Evolutionary conservation across 2,888 invertebrate species (phyloP).

Genomic region (Agrotis clavis): DNA sequence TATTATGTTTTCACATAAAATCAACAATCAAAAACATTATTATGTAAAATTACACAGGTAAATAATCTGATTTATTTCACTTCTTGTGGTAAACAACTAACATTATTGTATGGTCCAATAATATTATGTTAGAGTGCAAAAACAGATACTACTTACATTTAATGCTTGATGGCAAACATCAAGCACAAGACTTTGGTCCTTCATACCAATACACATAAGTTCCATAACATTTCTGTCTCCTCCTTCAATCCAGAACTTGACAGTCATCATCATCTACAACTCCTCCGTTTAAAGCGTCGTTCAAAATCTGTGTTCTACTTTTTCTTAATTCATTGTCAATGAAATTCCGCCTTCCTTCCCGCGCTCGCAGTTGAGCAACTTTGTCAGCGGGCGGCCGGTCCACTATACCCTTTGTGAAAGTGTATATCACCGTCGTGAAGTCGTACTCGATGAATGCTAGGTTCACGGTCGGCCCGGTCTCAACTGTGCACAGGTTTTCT

Average conservation of each 20-base stretch:
- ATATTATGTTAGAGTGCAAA: background rate
- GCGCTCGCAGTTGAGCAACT: slow-evolving; percentile 70
- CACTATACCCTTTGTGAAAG: slow-evolving; percentile 83
- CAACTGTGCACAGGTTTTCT: slow-evolving; percentile 86
- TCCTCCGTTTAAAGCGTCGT: slow-evolving; percentile 85
- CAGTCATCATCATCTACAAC: slow-evolving; percentile 85
- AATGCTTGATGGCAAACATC: background rate
- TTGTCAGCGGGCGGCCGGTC: slow-evolving; percentile 76
- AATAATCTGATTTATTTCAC: background rate
- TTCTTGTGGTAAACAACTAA: slow-evolving; percentile 5
- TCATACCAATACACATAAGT: slow-evolving; percentile 30
- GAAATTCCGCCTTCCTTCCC: slow-evolving; percentile 79
- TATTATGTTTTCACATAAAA: no score
- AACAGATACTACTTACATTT: background rate
- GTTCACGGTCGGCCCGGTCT: slow-evolving; percentile 83
- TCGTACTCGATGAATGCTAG: slow-evolving; percentile 87
- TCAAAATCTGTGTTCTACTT: slow-evolving; percentile 78
- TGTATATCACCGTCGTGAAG: slow-evolving; percentile 85
- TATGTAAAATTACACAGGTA: background rate
- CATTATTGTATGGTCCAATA: background rate
- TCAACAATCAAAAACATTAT: no score
- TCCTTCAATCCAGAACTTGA: slow-evolving; percentile 75
- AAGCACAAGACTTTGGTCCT: slow-evolving; percentile 17
- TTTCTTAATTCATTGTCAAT: slow-evolving; percentile 85
- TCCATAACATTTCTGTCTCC: slow-evolving; percentile 8